Percentiles rank a stretch among this genome's conserved stretches.
These are phyloP conservation scores for Grantiella picta DNA, from an alignment of 2,113 vertebrate species.

Conservation along the genomic window DNA sequence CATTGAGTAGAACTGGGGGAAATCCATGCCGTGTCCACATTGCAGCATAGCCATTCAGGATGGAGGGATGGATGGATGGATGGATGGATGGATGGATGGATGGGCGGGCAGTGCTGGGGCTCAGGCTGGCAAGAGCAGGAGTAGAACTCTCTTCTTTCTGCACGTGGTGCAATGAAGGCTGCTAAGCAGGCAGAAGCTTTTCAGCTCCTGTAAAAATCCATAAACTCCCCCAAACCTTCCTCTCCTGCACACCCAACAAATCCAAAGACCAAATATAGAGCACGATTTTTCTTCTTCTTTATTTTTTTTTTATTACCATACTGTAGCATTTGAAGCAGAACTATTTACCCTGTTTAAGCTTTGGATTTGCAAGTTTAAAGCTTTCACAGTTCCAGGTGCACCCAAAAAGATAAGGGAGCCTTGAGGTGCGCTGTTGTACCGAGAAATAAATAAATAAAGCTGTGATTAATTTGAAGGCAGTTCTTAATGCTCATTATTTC, in stretches of 20 bases:
- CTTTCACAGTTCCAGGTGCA: slow-evolving; percentile 70
- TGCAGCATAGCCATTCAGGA: background rate
- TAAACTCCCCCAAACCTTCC: background rate
- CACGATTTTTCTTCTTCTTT: background rate
- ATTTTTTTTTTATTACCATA: background rate
- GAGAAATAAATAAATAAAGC: slow-evolving; percentile 13
- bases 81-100: no score
- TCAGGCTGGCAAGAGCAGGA: rapidly evolving
- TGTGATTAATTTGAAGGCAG: slow-evolving; percentile 24
- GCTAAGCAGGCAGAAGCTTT: background rate
- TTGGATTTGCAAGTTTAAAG: slow-evolving; percentile 76
- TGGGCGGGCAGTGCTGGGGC: background rate
- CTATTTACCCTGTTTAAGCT: slow-evolving; percentile 45
- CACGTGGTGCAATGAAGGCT: background rate
- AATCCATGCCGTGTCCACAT: background rate
- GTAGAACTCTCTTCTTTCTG: background rate
- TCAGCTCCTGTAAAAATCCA: background rate
- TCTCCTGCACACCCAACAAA: slow-evolving; percentile 2
- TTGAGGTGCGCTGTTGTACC: slow-evolving; percentile 2
- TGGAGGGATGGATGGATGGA: no score
- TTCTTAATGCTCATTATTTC: slow-evolving; percentile 10
- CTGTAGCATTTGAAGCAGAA: slow-evolving; percentile 52
- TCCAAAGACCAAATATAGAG: slow-evolving; percentile 41
- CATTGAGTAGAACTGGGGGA: background rate
- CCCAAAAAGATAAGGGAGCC: slow-evolving; percentile 72